Evolutionary conservation across 1,140 invertebrate species (phyloP).

Genomic region (Diabrotica undecimpunctata): DNA sequence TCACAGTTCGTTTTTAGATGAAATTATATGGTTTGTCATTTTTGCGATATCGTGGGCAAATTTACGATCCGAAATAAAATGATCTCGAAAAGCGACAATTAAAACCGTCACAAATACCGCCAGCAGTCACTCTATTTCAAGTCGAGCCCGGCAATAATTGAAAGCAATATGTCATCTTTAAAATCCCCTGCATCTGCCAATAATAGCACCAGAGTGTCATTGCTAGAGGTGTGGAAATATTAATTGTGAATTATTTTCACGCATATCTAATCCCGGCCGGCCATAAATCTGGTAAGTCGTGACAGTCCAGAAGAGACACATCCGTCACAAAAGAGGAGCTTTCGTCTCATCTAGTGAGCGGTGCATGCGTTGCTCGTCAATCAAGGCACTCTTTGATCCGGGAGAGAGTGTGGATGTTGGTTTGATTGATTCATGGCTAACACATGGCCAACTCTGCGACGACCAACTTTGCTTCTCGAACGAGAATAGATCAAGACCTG

Average conservation of each 20-base stretch:
- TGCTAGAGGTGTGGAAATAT: conserved; percentile 16
- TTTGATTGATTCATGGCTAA: conserved; percentile 22
- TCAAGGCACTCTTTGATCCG: conserved; percentile 21
- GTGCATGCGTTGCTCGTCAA: conserved; percentile 21
- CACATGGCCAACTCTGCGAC: conserved; percentile 6
- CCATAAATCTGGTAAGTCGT: conserved; percentile 17
- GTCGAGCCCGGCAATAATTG: background rate
- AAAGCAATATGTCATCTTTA: background rate
- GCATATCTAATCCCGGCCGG: conserved; percentile 19
- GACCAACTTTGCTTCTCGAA: background rate
- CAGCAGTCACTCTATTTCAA: background rate
- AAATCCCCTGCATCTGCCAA: conserved; percentile 15
- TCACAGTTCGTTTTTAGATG: too few species aligned
- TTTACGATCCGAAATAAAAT: background rate
- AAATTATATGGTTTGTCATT: too few species aligned
- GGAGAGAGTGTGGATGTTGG: conserved; percentile 20
- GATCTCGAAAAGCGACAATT: background rate
- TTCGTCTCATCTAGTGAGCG: conserved; percentile 1
- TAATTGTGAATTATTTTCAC: conserved; percentile 24
- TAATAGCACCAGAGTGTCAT: conserved; percentile 17
- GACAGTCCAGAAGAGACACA: conserved; percentile 21
- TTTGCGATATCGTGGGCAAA: background rate
- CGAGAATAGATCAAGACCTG: conserved; percentile 18
- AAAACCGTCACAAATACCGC: background rate
- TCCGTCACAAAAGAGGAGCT: conserved; percentile 14